Percentiles rank a stretch among this genome's conserved stretches.
Evolutionary conservation across 2,113 vertebrate species (phyloP).

Genomic region (Caretta caretta): DNA sequence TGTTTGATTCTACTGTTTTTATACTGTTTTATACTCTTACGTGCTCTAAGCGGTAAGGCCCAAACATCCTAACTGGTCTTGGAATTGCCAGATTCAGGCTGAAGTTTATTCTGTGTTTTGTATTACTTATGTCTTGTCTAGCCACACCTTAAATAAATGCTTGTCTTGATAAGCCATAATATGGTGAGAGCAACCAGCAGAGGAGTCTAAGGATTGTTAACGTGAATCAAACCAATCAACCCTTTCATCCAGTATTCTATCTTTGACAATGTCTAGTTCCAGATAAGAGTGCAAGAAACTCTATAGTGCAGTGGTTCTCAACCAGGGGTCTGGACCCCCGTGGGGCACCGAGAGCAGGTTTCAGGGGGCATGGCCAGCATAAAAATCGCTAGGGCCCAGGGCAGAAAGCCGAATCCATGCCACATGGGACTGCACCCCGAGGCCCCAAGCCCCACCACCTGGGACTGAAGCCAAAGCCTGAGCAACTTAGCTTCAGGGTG

Average conservation of each 20-base stretch:
- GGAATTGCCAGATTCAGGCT: fast-evolving
- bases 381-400: too few relatives aligned
- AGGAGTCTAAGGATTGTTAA: neutral
- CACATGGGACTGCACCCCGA: too few relatives aligned
- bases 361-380: too few relatives aligned
- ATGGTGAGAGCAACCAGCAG: neutral
- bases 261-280: neutral
- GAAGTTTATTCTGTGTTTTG: neutral
- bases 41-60: neutral
- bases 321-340: too few relatives aligned
- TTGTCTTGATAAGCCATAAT: neutral
- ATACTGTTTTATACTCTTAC: neutral
- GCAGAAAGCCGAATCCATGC: too few relatives aligned
- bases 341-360: too few relatives aligned
- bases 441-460: too few relatives aligned
- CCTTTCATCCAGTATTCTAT: neutral
- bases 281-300: neutral
- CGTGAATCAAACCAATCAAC: neutral
- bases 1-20: too few relatives aligned
- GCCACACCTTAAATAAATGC: neutral
- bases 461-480: too few relatives aligned
- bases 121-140: neutral
- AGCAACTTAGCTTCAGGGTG: too few relatives aligned
- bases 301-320: neutral
- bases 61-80: neutral